Conservation (phyloP, 23 tunicate species). For the Styela plicata region DNA sequence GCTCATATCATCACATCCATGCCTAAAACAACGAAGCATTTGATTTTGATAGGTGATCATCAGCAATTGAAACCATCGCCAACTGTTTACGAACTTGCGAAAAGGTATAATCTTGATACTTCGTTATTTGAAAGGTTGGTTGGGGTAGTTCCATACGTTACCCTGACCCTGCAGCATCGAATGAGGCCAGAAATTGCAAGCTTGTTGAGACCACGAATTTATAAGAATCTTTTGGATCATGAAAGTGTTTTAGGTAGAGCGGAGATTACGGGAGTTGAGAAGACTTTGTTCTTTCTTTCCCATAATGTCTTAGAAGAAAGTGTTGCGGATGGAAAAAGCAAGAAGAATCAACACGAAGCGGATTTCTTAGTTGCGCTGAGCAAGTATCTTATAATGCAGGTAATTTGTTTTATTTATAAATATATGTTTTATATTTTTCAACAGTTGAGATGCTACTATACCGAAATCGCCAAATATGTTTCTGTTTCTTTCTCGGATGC, state of each 20-base stretch:
- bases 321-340: conserved; percentile 59
- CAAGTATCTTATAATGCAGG: conserved; percentile 41
- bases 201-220: conserved; percentile 64
- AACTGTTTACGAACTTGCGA: conserved; percentile 79
- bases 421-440: no score
- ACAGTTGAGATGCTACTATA: no score
- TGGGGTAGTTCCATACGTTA: conserved; percentile 23
- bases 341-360: conserved; percentile 78
- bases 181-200: conserved; percentile 86
- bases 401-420: no score
- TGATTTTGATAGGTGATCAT: conserved; percentile 90
- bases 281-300: conserved; percentile 62
- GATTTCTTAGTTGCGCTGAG: conserved; percentile 55
- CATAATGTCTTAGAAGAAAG: conserved; percentile 50
- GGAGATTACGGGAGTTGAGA: conserved; percentile 48
- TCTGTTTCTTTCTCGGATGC: no score
- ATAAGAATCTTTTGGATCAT: conserved; percentile 53
- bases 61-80: conserved; percentile 91
- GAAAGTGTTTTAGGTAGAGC: conserved; percentile 43
- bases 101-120: conserved; percentile 59
- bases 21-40: conserved; percentile 78
- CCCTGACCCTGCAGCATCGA: conserved; percentile 68
- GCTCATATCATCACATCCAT: conserved; percentile 88
- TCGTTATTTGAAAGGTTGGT: conserved; percentile 93
- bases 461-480: no score